These are phyloP conservation scores for Macroglossus sobrinus DNA, from an alignment of 2,113 vertebrate species.

Conservation along the genomic window DNA sequence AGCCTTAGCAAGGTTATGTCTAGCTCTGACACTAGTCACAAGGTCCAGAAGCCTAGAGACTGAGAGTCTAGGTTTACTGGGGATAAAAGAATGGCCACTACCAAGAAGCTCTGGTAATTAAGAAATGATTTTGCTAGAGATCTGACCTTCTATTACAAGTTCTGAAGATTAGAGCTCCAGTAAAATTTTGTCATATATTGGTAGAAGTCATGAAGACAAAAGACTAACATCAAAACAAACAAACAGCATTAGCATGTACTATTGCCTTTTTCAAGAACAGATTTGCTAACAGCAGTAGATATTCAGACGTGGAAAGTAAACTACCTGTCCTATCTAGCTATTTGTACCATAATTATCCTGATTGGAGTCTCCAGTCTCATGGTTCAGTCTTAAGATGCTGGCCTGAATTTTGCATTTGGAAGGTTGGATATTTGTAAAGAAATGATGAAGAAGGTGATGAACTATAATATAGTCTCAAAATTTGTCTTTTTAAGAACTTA, in stretches of 20 bases:
- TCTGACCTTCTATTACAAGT: neutral
- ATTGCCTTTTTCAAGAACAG: neutral
- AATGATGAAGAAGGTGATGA: constrained; percentile 8
- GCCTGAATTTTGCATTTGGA: neutral
- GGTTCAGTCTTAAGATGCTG: neutral
- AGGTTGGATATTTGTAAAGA: constrained; percentile 1
- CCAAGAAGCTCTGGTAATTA: neutral
- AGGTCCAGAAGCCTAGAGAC: neutral
- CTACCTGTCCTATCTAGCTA: neutral
- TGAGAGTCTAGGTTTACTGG: neutral
- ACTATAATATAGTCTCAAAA: neutral
- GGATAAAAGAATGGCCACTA: neutral
- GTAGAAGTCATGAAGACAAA: neutral
- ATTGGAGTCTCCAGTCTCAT: neutral
- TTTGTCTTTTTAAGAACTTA: constrained; percentile 23
- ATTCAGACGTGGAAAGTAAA: neutral
- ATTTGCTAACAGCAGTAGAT: neutral
- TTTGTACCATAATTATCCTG: neutral
- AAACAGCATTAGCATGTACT: neutral
- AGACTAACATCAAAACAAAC: neutral
- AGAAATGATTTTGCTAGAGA: neutral
- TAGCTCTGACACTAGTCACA: neutral
- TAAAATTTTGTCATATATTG: neutral
- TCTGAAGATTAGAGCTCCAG: neutral
- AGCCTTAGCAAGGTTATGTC: neutral